Percentiles rank a stretch among this genome's conserved stretches.
Conservation (phyloP, 1,140 invertebrate species). For the Drosophila mojavensis region DNA sequence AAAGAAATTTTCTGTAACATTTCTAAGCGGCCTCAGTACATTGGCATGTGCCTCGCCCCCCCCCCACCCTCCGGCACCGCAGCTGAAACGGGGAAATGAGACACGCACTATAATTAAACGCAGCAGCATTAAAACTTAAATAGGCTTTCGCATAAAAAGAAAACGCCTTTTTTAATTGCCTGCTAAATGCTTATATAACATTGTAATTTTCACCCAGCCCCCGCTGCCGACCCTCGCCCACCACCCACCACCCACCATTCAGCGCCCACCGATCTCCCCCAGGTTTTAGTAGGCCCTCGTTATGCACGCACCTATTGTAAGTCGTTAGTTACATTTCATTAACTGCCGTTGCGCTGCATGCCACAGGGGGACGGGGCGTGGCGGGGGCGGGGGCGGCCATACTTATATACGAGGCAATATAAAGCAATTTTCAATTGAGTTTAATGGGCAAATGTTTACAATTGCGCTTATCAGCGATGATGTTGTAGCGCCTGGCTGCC, state of each 20-base stretch:
- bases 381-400: not conserved
- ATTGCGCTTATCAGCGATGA: conserved; percentile 36
- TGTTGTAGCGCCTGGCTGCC: conserved; percentile 36
- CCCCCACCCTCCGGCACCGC: too few relatives aligned
- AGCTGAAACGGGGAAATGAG: not conserved
- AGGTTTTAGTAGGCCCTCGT: not conserved
- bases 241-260: not conserved
- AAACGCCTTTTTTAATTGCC: conserved; percentile 3
- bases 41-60: too few relatives aligned
- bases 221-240: not conserved
- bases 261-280: not conserved
- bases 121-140: conserved; percentile 1
- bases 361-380: not conserved
- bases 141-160: not conserved
- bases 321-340: conserved; percentile 44
- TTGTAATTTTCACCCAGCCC: not conserved
- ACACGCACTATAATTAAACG: not conserved
- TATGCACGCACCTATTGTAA: conserved; percentile 26
- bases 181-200: conserved; percentile 19
- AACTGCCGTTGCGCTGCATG: conserved; percentile 21
- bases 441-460: conserved; percentile 50
- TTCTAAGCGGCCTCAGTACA: too few relatives aligned
- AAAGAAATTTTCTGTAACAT: too few relatives aligned
- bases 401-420: not conserved
- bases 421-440: conserved; percentile 47